Base-by-base conservation (phyloP, 2,888 invertebrate species). In the Meta bourneti region DNA sequence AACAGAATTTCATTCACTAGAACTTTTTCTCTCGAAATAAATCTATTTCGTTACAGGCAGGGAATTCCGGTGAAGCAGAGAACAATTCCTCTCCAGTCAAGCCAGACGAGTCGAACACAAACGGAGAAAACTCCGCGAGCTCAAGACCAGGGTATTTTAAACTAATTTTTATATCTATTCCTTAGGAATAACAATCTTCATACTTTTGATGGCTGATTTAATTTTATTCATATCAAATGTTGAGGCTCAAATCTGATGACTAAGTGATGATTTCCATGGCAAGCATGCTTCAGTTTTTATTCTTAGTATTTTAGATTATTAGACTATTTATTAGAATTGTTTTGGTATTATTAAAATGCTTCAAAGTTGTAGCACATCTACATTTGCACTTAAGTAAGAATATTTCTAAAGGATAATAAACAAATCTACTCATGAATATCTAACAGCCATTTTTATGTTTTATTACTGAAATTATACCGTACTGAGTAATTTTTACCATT, bases 71-170 rank as follows among this genome's bases (percentile, higher is more conserved):
- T 9, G 89, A 83, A 83, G 82, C 88, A 7, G 88, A 81, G 75
- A 74, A 70, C 1, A 83, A 89, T n/a, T 70, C 89, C 6, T 89
- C 82, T 54, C 78, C 82, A 7, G 52, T 78, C 8, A 89, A 82
- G 70, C 77, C 54, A 16, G 77, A 70, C 20, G 9, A 19, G 7
- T 75, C 81, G n/a, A 16, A 89, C 16, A 48, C 51, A 48, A 19
- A 0, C 9, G 84, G 74, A 54, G 52, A 78, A 78, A 78, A 52
- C n/a, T 7, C 78, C 78, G 7, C 7, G 71, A 70, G 70, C n/a
- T 71, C 70, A 19, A 52, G 72, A 34, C 34, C 54, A 48, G 54
- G 61, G 84, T 84, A 84, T 19, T 74, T 20, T 6, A 13, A 74
- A 19, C 20, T 34, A 34, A 34, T 34, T 34, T 34, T 34, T 4